phyloP scores from a whole-genome alignment of 2,797 vertebrate species.

The Acestrorhynchus altus region DNA sequence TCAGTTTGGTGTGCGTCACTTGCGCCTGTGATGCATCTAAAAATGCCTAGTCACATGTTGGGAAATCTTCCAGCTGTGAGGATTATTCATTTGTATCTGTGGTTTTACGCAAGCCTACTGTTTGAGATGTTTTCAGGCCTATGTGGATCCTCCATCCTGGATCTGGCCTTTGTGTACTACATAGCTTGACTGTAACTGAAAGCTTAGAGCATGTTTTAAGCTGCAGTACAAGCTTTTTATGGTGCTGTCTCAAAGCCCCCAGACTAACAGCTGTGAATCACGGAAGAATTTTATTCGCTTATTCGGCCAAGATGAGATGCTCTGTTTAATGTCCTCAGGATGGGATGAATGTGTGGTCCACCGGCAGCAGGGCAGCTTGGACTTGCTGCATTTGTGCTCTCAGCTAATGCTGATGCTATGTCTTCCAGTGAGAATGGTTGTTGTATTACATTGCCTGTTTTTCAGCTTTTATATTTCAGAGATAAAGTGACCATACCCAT shows the following conservation, averaged over 20 bases:
- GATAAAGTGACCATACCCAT: too few species aligned
- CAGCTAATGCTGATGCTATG: conserved; percentile 57
- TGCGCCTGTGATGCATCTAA: not conserved
- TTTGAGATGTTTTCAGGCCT: conserved; percentile 16
- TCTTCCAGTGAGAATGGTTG: conserved; percentile 51
- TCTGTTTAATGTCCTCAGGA: conserved; percentile 75
- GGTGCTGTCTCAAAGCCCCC: conserved; percentile 73
- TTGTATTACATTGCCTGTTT: not conserved
- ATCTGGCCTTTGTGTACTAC: not conserved
- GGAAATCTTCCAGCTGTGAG: not conserved
- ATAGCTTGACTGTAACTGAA: not conserved
- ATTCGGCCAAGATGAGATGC: conserved; percentile 65
- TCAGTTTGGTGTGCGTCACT: not conserved
- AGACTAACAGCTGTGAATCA: conserved; percentile 75
- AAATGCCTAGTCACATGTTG: not conserved
- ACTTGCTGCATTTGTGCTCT: conserved; percentile 53
- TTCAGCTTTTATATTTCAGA: not conserved
- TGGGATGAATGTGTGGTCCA: conserved; percentile 72
- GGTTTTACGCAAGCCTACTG: conserved; percentile 11
- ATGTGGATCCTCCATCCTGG: conserved; percentile 4
- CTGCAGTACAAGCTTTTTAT: conserved; percentile 67
- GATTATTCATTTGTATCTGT: not conserved
- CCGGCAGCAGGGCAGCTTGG: conserved; percentile 57
- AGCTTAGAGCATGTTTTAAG: not conserved
- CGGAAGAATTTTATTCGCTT: conserved; percentile 63